Base-by-base conservation (phyloP, 2,113 vertebrate species). In the Stomatorhinus ivindoensis region DNA sequence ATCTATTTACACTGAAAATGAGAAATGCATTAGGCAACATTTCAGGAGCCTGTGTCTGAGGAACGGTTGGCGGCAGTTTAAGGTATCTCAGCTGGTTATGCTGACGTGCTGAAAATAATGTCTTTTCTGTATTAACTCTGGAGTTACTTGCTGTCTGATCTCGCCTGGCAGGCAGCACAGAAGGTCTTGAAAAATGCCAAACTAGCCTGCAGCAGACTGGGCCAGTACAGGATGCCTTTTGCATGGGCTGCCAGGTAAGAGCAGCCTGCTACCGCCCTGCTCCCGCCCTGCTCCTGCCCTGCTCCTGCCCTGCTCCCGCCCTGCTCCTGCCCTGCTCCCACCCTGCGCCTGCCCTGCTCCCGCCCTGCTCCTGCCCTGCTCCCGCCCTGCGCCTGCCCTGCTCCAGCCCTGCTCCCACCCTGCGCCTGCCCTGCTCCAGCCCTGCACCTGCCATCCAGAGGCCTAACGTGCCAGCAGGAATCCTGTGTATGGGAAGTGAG, bases 171-270 rank as follows among this genome's bases (percentile, higher is more conserved):
- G 98, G 97, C 96, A 92, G 98, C 98, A 87, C 98, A 98, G 94
- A 99, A 99, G 92, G 98, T 99, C 92, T 93, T 99, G 94, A 99
- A 99, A 95, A 99, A 99, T 1, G 98, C 97, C 91, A 99, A 99
- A 91, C 96, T 98, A 92, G 97, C 98, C 19, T 99, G 98, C 91
- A 95, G 96, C 90, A 96, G 98, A 87, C 94, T 99, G 53, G 98
- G 98, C 73, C 98, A 98, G 89, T 99, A 99, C 90, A 95, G 96
- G 92, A 99, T 99, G 98, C 98, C 98, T 51, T 99, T 99, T 93
- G 98, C 98, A 11, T 99, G 98, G 98, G 97, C 98, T 92, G 98
- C 98, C 89, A 97, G 98, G 98, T 99, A 95, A 76, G 85, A 44
- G 44, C 1, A 3, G 21, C 15, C 24, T 24, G 42, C 10, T 50